Evolutionary conservation across 1,140 invertebrate genomes (phyloP), one percentile per base, ranked within the genome.

Genomic region (Drosophila varians): DNA sequence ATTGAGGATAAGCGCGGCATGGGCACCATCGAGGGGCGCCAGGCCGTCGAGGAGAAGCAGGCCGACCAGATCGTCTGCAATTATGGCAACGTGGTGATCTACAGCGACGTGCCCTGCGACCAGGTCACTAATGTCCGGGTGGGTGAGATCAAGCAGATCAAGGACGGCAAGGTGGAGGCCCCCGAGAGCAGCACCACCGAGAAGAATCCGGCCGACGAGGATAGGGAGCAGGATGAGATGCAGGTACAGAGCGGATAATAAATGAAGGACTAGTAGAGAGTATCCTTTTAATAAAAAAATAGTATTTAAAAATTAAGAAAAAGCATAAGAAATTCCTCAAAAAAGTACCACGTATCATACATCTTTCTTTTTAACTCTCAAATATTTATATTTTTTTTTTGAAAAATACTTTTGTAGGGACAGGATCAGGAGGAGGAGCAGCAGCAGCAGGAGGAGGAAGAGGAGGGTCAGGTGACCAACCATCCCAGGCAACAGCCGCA

Each of bases 21-120:
- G 3, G 89, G 89, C 16, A 12, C 64, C 45, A 90, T 90, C 11
- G 84, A 90, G 60, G 49, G 72, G 0, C 89, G 89, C 7, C 88
- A 90, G 40, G 60, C 74, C 0, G 55, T 43, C 5, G 51, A 49
- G 2, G 52, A 56, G 21, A 19, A 60, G 3, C 51, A 61, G 11
- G 5, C 46, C 5, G 58, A 70, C 1, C 66, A 78, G 25, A 71
- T 84, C 8, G 74, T 90, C 0, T 90, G 89, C 75, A 90, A 89
- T 49, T 90, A 90, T 7, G 89, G 89, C 60, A 73, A 69, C 11
- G 73, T 90, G 21, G 89, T 90, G 4, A 83, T 90, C 58, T 90
- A 90, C 62, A 90, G 89, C 48, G 89, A 90, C 51, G 89, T 90
- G 26, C 89, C 89, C 49, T 90, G 89, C 47, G 80, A 90, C 3